Conservation (phyloP, 2,888 invertebrate genomes). For the Saturnia japonica region DNA sequence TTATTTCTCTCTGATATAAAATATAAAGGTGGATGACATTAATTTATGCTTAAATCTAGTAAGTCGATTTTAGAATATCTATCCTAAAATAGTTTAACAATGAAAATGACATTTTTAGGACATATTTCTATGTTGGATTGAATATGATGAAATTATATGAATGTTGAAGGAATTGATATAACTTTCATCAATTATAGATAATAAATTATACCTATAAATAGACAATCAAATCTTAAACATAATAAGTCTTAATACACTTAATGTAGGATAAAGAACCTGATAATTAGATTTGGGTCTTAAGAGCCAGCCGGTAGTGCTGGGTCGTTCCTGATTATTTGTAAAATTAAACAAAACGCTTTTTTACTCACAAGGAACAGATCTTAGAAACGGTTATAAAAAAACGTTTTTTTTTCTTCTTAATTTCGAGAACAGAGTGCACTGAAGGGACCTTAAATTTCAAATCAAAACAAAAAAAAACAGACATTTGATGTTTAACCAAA, state of each 20-base stretch:
- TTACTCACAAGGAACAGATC: no score
- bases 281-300: background rate
- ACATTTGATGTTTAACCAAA: no score
- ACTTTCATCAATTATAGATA: background rate
- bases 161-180: background rate
- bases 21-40: background rate
- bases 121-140: background rate
- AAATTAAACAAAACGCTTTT: no score
- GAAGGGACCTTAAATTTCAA: no score
- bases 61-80: background rate
- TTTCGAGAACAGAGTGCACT: no score
- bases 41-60: background rate
- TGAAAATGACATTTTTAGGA: background rate
- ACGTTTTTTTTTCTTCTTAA: no score
- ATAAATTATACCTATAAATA: background rate
- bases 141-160: background rate
- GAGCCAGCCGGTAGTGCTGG: no score
- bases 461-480: no score
- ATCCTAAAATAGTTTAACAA: background rate
- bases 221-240: background rate
- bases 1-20: background rate
- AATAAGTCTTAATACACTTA: background rate
- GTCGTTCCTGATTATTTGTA: no score
- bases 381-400: no score
- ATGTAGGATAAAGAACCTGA: background rate